Evolutionary conservation across 2,797 vertebrate species (phyloP), one percentile per base, ranked within the genome.

Genomic region (Alcedo quadribrachys): DNA sequence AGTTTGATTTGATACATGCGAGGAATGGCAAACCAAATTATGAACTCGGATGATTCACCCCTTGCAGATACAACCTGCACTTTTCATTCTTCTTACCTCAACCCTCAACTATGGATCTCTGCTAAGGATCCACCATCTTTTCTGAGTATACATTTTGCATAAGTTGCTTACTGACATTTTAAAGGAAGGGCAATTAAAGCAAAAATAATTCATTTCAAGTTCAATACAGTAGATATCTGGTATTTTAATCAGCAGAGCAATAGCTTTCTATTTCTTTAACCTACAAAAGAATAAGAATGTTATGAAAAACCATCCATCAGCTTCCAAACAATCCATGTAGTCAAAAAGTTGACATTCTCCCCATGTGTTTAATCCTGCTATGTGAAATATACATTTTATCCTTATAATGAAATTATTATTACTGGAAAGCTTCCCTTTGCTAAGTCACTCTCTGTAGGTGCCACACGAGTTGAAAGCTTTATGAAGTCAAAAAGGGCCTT

Each of bases 221-320:
- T 87, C 12, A 74, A 43, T 68, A 45, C 14, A 66, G 51, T 70
- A 83, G 62, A 81, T 45, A 13, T 14, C 33, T 58, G 53, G 12
- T 65, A 88, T 90, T 92, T 91, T 82, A 85, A 92, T 82, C 81
- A 93, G 6, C 3, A 5, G 12, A 12, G 58, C 33, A 87, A 70
- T 17, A 40, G 35, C 22, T 69, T 89, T 85, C 32, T 21, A 68
- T 46, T 79, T 67, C 60, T 76, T 71, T n/a, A 92, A 27, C 43
- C 63, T 67, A 35, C 7, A 71, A 37, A 8, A 83, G 16, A 78
- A 55, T 42, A 87, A 6, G 3, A 95, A 50, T 5, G 6, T 93
- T 86, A 91, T 84, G 87, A 92, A 92, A 97, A 94, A 73, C 66
- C 92, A 96, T 95, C 86, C 76, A 89, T 92, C 88, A 93, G 90